These are phyloP conservation scores for Probosciger aterrimus DNA, from an alignment of 2,113 vertebrate species.

Conservation along the genomic window DNA sequence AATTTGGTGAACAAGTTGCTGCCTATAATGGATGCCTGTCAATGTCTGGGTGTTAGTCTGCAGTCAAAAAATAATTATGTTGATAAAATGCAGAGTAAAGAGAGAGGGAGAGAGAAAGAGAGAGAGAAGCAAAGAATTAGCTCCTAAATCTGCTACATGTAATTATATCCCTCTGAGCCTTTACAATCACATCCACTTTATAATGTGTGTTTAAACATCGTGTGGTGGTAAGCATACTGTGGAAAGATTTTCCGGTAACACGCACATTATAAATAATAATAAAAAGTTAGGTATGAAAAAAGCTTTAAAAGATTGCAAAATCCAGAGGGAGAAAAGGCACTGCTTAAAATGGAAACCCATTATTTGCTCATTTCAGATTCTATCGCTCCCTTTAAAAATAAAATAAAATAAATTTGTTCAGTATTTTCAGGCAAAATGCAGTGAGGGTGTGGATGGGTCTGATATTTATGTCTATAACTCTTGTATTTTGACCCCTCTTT, in stretches of 20 bases:
- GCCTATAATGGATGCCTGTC: slow-evolving; percentile 79
- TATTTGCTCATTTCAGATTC: slow-evolving; percentile 72
- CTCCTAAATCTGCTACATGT: slow-evolving; percentile 81
- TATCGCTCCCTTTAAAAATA: slow-evolving; percentile 55
- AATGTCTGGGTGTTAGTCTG: slow-evolving; percentile 75
- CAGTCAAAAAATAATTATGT: slow-evolving; percentile 82
- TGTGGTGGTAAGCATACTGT: slow-evolving; percentile 70
- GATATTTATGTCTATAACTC: slow-evolving; percentile 55
- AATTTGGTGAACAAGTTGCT: slow-evolving; percentile 79
- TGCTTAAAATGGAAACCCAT: slow-evolving; percentile 62
- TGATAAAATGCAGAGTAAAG: slow-evolving; percentile 77
- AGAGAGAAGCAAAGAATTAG: slow-evolving; percentile 77
- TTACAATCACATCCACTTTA: slow-evolving; percentile 81
- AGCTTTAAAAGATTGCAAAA: slow-evolving; percentile 66
- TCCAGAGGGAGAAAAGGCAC: slow-evolving; percentile 41
- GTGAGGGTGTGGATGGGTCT: slow-evolving; percentile 15
- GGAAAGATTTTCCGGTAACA: slow-evolving; percentile 68
- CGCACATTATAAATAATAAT: slow-evolving; percentile 68
- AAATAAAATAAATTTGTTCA: slow-evolving; percentile 44
- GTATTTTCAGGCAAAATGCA: slow-evolving; percentile 17
- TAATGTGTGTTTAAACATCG: slow-evolving; percentile 80
- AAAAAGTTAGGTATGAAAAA: slow-evolving; percentile 67
- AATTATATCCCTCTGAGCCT: slow-evolving; percentile 83
- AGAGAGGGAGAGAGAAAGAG: slow-evolving; percentile 31
- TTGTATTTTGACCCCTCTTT: slow-evolving; percentile 63